phyloP scores from a whole-genome alignment of 1,140 invertebrate genomes.

The Nymphalis io region DNA sequence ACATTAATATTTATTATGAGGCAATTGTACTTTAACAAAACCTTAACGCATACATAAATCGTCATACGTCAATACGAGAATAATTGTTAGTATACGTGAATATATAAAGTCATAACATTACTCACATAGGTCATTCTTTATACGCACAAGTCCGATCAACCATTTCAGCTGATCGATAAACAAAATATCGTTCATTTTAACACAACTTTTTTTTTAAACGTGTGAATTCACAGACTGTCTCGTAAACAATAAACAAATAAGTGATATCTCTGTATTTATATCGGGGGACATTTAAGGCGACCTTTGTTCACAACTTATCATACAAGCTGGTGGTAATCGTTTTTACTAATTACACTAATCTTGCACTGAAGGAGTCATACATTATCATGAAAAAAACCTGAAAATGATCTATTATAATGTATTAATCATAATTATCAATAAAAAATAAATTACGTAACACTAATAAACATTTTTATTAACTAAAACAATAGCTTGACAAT shows the following conservation, averaged over 20 bases:
- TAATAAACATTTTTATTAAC: not conserved
- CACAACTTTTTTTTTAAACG: not conserved
- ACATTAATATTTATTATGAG: not conserved
- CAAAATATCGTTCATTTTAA: constrained; percentile 15
- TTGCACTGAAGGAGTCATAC: not conserved
- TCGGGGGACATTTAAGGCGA: constrained; percentile 5
- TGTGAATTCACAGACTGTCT: constrained; percentile 1
- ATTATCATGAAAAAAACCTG: not conserved
- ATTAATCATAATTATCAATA: not conserved
- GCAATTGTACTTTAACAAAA: not conserved
- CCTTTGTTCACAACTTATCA: constrained; percentile 22
- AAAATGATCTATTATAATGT: not conserved
- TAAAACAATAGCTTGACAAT: not conserved
- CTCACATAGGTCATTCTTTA: constrained; percentile 16
- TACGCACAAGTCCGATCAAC: constrained; percentile 21
- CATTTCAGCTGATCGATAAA: constrained; percentile 20
- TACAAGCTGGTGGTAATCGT: constrained; percentile 12
- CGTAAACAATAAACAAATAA: constrained; percentile 18
- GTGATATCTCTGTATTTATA: constrained; percentile 17
- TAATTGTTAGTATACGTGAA: no score
- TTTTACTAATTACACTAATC: constrained; percentile 9
- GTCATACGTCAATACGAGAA: no score
- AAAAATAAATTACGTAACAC: not conserved
- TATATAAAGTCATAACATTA: constrained; percentile 1
- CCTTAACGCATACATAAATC: not conserved